These are phyloP conservation scores for Eristalinus aeneus DNA, from an alignment of 2,888 invertebrate species.

Conservation along the genomic window DNA sequence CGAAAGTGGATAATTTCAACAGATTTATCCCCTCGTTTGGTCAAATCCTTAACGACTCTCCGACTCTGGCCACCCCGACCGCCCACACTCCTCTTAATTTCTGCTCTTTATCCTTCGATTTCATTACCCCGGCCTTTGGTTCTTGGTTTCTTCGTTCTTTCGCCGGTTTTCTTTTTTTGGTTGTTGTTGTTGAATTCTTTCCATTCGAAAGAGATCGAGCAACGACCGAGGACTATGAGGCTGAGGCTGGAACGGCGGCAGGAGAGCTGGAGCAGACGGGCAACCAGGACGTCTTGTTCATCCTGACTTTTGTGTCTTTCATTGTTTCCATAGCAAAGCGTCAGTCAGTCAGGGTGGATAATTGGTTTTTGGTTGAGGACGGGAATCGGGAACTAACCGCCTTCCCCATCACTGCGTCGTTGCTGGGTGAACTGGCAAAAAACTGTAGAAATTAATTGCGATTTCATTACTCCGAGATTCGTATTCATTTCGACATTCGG, in stretches of 20 bases:
- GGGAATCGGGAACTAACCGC: slow-evolving; percentile 32
- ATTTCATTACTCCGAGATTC: slow-evolving; percentile 78
- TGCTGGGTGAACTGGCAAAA: slow-evolving; percentile 7
- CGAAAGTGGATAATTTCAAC: slow-evolving; percentile 71
- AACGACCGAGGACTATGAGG: not conserved
- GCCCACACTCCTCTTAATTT: slow-evolving; percentile 59
- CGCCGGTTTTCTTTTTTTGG: slow-evolving; percentile 18
- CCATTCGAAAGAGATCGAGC: not conserved
- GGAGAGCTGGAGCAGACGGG: not conserved
- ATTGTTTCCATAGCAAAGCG: slow-evolving; percentile 69
- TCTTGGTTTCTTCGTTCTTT: not conserved
- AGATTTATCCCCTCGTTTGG: slow-evolving; percentile 71
- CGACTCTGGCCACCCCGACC: slow-evolving; percentile 33
- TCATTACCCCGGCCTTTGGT: slow-evolving; percentile 65
- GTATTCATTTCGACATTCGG: slow-evolving; percentile 68
- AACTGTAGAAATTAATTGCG: slow-evolving; percentile 80
- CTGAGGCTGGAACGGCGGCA: not conserved
- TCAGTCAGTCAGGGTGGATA: slow-evolving; percentile 69
- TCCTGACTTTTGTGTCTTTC: slow-evolving; percentile 63
- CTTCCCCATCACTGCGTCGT: slow-evolving; percentile 40
- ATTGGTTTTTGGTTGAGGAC: slow-evolving; percentile 67
- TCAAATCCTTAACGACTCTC: slow-evolving; percentile 58
- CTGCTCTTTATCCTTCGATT: slow-evolving; percentile 70
- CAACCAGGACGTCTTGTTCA: slow-evolving; percentile 51
- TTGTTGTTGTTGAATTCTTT: slow-evolving; percentile 2